Conservation (phyloP, 2,797 vertebrate species). For the Sphenodon punctatus region DNA sequence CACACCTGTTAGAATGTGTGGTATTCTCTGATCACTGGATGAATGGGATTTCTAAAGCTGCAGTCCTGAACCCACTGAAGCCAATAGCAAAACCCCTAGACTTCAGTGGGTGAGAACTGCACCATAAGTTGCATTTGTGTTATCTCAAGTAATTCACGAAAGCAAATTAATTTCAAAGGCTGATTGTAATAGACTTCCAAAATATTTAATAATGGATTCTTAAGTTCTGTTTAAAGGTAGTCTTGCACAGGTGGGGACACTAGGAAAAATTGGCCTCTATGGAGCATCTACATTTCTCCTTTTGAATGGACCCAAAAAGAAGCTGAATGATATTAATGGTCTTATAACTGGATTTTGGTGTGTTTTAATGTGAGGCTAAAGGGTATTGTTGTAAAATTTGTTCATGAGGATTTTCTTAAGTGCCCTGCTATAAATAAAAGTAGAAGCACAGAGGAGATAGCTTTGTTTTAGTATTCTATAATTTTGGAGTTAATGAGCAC, state of each 20-base stretch:
- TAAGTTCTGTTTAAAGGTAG: background rate
- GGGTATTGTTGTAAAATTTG: background rate
- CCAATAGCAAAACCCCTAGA: too few species aligned
- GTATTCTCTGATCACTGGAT: background rate
- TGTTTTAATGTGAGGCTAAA: background rate
- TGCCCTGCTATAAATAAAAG: background rate
- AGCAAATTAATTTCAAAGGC: too few species aligned
- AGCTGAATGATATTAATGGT: background rate
- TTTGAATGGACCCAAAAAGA: background rate
- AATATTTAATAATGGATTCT: background rate
- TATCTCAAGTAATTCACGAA: too few species aligned
- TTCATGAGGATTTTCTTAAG: background rate
- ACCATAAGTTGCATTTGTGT: too few species aligned
- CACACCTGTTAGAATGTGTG: background rate
- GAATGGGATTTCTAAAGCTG: too few species aligned
- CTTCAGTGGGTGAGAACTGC: too few species aligned
- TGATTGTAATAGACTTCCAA: too few species aligned
- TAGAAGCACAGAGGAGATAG: background rate
- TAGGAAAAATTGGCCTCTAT: background rate
- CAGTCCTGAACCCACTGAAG: too few species aligned
- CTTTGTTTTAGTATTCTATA: background rate
- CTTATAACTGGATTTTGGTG: background rate
- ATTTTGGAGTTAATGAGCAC: background rate
- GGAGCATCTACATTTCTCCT: too few species aligned
- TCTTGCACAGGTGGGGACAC: background rate